Base-by-base conservation (phyloP, 2,888 invertebrate species). In the Orchesellides sinensis region DNA sequence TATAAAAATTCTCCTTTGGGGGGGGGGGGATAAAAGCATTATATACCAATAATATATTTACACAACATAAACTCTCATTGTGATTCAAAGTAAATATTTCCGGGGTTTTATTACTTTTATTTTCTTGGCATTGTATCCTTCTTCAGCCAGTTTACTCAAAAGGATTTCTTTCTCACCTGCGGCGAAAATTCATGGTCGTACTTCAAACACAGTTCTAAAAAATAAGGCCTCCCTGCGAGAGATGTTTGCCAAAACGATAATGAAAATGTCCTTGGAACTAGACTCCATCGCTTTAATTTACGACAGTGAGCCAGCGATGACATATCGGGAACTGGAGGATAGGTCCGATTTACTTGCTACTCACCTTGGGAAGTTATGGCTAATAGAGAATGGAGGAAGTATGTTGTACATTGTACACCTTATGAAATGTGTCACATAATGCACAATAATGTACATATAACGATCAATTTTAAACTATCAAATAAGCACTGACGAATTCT, bases 171-270 rank as follows among this genome's bases (percentile, higher is more conserved):
- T 49, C 17, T 19, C 49, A 2, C 52, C 69, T 5, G 52, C 27
- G 5, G 47, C 72, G 1, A 52, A 56, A 56, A 54, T 72, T 10
- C 17, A 35, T 10, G 72, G 72, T 21, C 54, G 56, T 6, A 2
- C 54, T 10, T 72, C 72, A 8, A 12, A 32, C 4, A 56, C 72
- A 5, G 56, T n/a, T 3, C 29, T 56, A 4, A 72, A 72, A 12
- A 29, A 72, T 56, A 32, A 29, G 4, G 6, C 54, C 3, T n/a
- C 72, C 1, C 6, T 72, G 12, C 23, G 21, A n/a, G 52, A 69
- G 8, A 69, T 69, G 69, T 69, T 69, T 29, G 14, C 52, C 6
- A 40, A 17, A 17, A 32, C 32, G 32, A 12, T 54, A 2, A 27
- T 72, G 17, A 54, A 32, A 25, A 54, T 56, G 35, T 17, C 35